Evolutionary conservation across 2,888 invertebrate species (phyloP), one percentile per base, ranked within the genome.

Genomic region (Lasioglossum lativentre): DNA sequence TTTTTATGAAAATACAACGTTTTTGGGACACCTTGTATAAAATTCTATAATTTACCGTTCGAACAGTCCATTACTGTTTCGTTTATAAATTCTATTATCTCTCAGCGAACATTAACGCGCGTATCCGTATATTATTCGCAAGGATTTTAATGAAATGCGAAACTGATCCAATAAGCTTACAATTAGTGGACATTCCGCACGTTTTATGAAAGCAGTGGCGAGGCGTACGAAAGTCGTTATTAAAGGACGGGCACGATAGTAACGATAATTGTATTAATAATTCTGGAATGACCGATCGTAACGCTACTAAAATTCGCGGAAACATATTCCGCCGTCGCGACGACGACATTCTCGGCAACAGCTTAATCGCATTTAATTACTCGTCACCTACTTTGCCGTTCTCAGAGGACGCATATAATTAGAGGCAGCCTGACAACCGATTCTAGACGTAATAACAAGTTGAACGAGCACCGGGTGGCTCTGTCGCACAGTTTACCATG

Each of bases 401-500:
- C 82, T 72, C 73, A 27, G 40, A 38, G 52, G 66, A 83, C 83
- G 72, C 76, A 56, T 72, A 75, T 83, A 83, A 83, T 83, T 83
- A 83, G 83, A 83, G 75, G 72, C 72, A 30, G 52, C 66, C 52
- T 10, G 76, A 56, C 83, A 63, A 52, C 75, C 72, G 83, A 83
- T 83, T 83, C 75, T 52, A 72, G 76, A 72, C 76, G 72, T 83
- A 83, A 83, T 83, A 83, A 76, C 83, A 83, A 83, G 83, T 56
- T 72, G 63, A 75, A 63, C 75, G 83, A 72, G 83, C 72, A 38
- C 40, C 27, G 42, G 4, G 63, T 12, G 52, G 72, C 76, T 66
- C 71, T 47, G 75, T 73, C 76, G 72, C 19, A 30, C 45, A 27
- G 71, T 76, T 56, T 73, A 83, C 34, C 34, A 63, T 40, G 12